Evolutionary conservation across 2,888 invertebrate species (phyloP), one percentile per base, ranked within the genome.

Genomic region (Philaethria dido): DNA sequence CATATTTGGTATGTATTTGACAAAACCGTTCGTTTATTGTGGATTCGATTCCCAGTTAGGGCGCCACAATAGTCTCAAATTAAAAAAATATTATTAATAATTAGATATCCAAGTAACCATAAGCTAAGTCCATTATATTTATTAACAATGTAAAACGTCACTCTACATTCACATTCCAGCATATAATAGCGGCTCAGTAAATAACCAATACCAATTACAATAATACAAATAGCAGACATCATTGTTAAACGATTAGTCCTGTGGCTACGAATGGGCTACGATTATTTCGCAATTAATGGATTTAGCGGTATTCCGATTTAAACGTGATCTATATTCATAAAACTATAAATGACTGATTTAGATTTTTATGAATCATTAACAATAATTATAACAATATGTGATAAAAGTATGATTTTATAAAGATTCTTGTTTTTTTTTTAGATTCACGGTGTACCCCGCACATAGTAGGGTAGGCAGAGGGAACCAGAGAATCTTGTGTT

Each of bases 211-310:
- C 22, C 57, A 64, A 64, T 64, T 64, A 64, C 55, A 64, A 57
- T 57, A 64, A 64, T 57, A 64, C 64, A 64, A 64, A 64, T 64
- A 47, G 57, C 48, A 64, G 64, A 39, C 64, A 57, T 64, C 64
- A 64, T 64, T 64, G 64, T 64, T 64, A 64, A 64, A 57, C 64
- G 64, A 64, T 64, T 64, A 64, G 47, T 64, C 57, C 39, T 59
- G 64, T 59, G 64, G 64, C 64, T 57, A 36, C 57, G 64, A 57
- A 57, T 64, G 64, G 64, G 47, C 64, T 48, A 39, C 64, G 64
- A 64, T 64, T 64, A 64, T 64, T 64, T 64, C 48, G 47, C 57
- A 48, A 48, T 64, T 64, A 64, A 48, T 57, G 64, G 64, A 48
- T 59, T 64, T 64, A 64, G 57, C 54, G 25, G 39, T 13, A 57